Percentiles rank a stretch among this genome's conserved stretches.
phyloP scores from a whole-genome alignment of 2,113 vertebrate genomes.

The Neoarius graeffei region DNA sequence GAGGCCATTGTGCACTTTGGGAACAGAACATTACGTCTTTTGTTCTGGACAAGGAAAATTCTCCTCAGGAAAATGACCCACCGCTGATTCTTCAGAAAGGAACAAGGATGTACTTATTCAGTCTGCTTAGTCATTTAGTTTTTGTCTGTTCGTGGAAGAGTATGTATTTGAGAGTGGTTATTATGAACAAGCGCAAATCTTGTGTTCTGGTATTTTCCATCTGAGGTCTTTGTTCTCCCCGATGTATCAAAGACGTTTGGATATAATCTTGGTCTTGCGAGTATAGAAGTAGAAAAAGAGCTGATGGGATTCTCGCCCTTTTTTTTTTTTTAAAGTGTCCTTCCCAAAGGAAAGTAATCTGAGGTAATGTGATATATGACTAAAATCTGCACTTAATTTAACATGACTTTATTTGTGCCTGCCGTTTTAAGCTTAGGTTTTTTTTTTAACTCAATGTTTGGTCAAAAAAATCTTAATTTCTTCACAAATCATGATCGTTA shows the following conservation, averaged over 20 bases:
- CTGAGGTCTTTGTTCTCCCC: background rate
- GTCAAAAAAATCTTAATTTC: background rate
- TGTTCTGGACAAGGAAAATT: background rate
- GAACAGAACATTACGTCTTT: conserved; percentile 33
- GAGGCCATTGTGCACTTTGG: conserved; percentile 11
- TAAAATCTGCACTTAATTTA: too few relatives aligned
- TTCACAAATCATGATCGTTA: too few relatives aligned
- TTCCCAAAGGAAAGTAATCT: background rate
- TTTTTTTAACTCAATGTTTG: background rate
- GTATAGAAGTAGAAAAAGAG: background rate
- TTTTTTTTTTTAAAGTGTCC: background rate
- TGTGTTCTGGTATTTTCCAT: background rate
- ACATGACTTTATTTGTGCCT: background rate
- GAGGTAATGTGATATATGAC: background rate
- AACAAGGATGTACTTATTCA: background rate
- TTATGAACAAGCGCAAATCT: background rate
- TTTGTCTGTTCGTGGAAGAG: background rate
- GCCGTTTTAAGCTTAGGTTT: too few relatives aligned
- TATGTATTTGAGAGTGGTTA: background rate
- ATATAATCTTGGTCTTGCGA: background rate
- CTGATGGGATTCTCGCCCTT: background rate
- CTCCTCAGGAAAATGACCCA: background rate
- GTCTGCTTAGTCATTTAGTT: background rate
- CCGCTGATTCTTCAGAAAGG: background rate
- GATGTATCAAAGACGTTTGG: background rate